phyloP scores from a whole-genome alignment of 1,140 invertebrate species.

The Aphelenchoides fujianensis region DNA sequence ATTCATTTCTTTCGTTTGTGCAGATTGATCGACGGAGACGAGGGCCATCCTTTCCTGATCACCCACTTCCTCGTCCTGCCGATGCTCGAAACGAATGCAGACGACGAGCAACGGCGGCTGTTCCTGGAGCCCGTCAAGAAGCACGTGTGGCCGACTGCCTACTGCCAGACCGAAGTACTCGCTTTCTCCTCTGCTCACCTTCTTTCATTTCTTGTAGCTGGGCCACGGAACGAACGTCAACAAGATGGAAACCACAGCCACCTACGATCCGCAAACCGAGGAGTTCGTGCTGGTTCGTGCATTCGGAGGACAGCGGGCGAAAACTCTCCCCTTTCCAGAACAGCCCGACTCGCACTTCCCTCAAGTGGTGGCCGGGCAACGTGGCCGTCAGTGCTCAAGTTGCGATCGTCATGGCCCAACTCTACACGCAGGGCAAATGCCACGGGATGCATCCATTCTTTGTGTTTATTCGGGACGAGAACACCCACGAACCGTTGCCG shows the following conservation, averaged over 20 bases:
- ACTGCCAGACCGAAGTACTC: conserved; percentile 76
- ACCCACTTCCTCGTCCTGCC: conserved; percentile 75
- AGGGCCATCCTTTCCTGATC: conserved; percentile 5
- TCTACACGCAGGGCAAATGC: conserved; percentile 77
- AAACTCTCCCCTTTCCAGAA: too few species aligned
- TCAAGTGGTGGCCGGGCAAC: conserved; percentile 71
- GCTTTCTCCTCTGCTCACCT: too few species aligned
- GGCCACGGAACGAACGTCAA: conserved; percentile 71
- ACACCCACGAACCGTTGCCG: conserved; percentile 78
- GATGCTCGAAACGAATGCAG: conserved; percentile 79
- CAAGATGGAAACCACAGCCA: conserved; percentile 83
- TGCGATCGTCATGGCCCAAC: conserved; percentile 78
- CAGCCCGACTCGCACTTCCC: conserved; percentile 78
- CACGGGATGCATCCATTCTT: conserved; percentile 86
- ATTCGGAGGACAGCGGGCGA: too few species aligned
- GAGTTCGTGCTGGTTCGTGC: conserved; percentile 87
- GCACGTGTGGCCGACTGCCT: conserved; percentile 81
- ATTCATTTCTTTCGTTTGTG: too few species aligned
- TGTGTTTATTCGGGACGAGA: conserved; percentile 79
- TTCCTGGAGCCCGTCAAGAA: conserved; percentile 80
- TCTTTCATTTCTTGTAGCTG: too few species aligned
- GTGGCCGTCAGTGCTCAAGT: conserved; percentile 85
- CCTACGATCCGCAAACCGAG: conserved; percentile 76
- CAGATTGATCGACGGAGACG: conserved; percentile 64
- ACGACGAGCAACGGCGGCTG: conserved; percentile 77